Evolutionary conservation across 2,888 invertebrate genomes (phyloP).

Genomic region (Folsomia candida): DNA sequence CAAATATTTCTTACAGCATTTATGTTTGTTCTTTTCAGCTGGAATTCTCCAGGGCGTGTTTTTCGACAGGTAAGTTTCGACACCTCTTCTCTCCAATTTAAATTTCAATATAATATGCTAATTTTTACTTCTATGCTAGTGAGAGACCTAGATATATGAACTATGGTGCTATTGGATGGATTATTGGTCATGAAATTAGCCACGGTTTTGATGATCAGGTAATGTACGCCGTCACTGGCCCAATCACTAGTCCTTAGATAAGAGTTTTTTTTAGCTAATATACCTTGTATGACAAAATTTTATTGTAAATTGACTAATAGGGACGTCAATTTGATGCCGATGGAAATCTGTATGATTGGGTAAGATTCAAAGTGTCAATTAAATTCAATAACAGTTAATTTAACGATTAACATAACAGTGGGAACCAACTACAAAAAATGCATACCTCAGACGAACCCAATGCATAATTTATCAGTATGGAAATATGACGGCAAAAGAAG

Average conservation of each 20-base stretch:
- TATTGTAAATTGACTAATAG: conserved; percentile 52
- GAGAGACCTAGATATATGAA: conserved; percentile 88
- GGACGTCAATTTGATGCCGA: conserved; percentile 89
- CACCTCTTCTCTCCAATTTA: too few species aligned
- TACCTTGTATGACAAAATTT: neutral
- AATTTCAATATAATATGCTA: too few species aligned
- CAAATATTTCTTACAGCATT: too few species aligned
- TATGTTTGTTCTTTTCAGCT: too few species aligned
- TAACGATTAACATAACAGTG: too few species aligned
- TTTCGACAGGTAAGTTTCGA: too few species aligned
- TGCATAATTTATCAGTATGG: conserved; percentile 93
- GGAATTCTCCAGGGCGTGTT: conserved; percentile 86
- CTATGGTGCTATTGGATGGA: conserved; percentile 85
- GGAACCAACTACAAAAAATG: conserved; percentile 76
- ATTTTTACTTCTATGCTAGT: conserved; percentile 84
- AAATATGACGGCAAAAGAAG: conserved; percentile 78
- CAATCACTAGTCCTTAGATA: too few species aligned
- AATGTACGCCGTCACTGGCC: too few species aligned
- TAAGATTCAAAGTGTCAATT: too few species aligned
- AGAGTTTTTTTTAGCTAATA: neutral
- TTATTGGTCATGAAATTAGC: conserved; percentile 75
- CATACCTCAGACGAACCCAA: conserved; percentile 77
- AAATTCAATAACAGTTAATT: too few species aligned
- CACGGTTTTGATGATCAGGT: conserved; percentile 58
- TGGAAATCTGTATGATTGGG: conserved; percentile 89